A percentile compares a stretch with the other conserved stretches of the same genome.
Evolutionary conservation across 2,888 invertebrate genomes (phyloP).

Genomic region (Drosophila lacicola): DNA sequence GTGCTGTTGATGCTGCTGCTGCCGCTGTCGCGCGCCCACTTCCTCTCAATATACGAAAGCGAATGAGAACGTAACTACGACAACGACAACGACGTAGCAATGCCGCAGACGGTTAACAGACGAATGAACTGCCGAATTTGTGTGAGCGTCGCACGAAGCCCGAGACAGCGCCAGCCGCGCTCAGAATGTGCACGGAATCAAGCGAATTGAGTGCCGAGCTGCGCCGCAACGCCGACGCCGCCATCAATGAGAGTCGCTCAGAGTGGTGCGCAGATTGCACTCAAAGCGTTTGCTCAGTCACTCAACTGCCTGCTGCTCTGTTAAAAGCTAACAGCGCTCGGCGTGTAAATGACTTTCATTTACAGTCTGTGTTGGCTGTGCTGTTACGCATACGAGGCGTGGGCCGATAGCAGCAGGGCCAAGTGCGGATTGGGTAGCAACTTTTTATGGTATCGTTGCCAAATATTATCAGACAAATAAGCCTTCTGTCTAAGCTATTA

Average conservation of each 20-base stretch:
- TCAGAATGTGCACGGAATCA: constrained; percentile 63
- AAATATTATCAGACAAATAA: constrained; percentile 51
- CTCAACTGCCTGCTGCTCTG: constrained; percentile 29
- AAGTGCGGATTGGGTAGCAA: constrained; percentile 6
- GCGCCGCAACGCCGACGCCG: constrained; percentile 24
- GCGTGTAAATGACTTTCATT: constrained; percentile 53
- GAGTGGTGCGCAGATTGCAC: constrained; percentile 71
- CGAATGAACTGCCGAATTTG: constrained; percentile 77
- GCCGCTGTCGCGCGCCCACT: constrained; percentile 50
- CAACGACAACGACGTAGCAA: constrained; percentile 64
- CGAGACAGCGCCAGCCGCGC: constrained; percentile 62
- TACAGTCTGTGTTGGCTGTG: constrained; percentile 30
- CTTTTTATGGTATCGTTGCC: constrained; percentile 39
- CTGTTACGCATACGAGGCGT: constrained; percentile 40
- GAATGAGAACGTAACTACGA: constrained; percentile 55
- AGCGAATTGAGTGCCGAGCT: constrained; percentile 38
- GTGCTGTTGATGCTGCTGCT: constrained; percentile 30
- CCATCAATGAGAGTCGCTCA: constrained; percentile 40
- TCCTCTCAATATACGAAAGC: constrained; percentile 62
- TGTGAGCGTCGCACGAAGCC: constrained; percentile 75
- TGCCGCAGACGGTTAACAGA: constrained; percentile 76
- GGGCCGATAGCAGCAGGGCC: constrained; percentile 4
- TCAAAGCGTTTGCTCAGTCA: constrained; percentile 43
- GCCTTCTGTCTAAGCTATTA: constrained; percentile 72
- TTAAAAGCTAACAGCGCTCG: constrained; percentile 34